Evolutionary conservation across 1,140 invertebrate genomes (phyloP).

Genomic region (Mylabris phalerata): DNA sequence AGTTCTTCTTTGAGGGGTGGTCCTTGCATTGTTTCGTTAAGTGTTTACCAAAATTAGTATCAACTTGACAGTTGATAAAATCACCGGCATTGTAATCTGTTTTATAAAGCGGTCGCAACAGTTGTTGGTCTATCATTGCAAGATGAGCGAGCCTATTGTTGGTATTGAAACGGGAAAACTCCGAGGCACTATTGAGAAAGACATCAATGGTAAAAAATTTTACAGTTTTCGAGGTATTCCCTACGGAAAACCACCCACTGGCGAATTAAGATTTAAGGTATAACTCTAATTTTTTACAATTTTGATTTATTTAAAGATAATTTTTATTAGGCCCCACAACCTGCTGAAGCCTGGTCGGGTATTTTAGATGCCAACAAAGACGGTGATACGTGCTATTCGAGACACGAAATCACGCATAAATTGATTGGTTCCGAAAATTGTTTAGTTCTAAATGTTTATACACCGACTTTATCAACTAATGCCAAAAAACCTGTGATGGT

Average conservation of each 20-base stretch:
- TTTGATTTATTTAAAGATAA: neutral
- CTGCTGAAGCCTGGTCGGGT: slow-evolving; percentile 43
- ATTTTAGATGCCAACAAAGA: slow-evolving; percentile 44
- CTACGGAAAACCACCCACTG: slow-evolving; percentile 59
- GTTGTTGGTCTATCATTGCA: neutral
- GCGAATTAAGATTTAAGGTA: slow-evolving; percentile 53
- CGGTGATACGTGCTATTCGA: slow-evolving; percentile 15
- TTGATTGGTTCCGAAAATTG: slow-evolving; percentile 56
- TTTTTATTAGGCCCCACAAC: slow-evolving; percentile 21
- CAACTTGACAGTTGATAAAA: too few relatives aligned
- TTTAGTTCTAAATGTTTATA: slow-evolving; percentile 65
- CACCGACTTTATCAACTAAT: slow-evolving; percentile 36
- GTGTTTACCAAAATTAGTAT: too few relatives aligned
- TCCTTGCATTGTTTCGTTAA: too few relatives aligned
- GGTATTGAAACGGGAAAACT: too few relatives aligned
- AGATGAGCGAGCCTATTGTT: neutral
- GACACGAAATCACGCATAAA: neutral
- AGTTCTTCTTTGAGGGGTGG: too few relatives aligned
- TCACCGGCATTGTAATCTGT: too few relatives aligned
- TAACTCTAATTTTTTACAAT: neutral
- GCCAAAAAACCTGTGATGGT: slow-evolving; percentile 35
- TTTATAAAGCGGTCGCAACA: too few relatives aligned
- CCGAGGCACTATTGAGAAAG: too few relatives aligned
- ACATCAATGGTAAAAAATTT: too few relatives aligned
- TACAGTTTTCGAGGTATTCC: too few relatives aligned